A percentile compares a stretch with the other conserved stretches of the same genome.
Evolutionary conservation across 2,888 invertebrate species (phyloP).

Genomic region (Notodonta ziczac): DNA sequence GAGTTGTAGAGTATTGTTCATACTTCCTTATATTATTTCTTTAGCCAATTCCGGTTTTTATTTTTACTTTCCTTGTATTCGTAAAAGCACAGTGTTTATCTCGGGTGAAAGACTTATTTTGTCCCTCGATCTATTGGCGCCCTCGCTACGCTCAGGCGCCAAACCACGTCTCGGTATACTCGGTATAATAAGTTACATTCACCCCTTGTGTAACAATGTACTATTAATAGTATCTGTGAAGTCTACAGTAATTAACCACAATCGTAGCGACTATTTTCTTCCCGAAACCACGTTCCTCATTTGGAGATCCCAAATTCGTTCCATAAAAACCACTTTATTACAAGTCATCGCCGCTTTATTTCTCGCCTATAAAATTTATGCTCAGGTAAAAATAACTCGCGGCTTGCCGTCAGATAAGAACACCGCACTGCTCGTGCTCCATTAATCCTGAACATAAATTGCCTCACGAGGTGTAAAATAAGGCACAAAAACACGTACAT

Average conservation of each 20-base stretch:
- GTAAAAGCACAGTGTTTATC: too few relatives aligned
- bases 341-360: slow-evolving; percentile 19
- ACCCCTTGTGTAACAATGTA: too few relatives aligned
- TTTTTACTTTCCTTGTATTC: too few relatives aligned
- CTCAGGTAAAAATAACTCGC: slow-evolving; percentile 21
- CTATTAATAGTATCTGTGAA: not conserved
- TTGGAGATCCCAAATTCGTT: not conserved
- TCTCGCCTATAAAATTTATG: slow-evolving; percentile 22
- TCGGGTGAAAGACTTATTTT: too few relatives aligned
- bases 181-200: too few relatives aligned
- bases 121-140: too few relatives aligned
- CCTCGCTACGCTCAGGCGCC: too few relatives aligned
- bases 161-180: too few relatives aligned
- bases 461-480: slow-evolving; percentile 38
- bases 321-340: slow-evolving; percentile 8
- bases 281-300: not conserved
- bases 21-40: too few relatives aligned
- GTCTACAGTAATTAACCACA: not conserved
- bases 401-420: slow-evolving; percentile 23
- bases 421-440: slow-evolving; percentile 23
- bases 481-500: slow-evolving; percentile 36
- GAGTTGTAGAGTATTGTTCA: too few relatives aligned
- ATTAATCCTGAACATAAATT: slow-evolving; percentile 42
- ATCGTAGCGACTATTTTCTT: not conserved
- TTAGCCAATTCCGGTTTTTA: too few relatives aligned